phyloP scores from a whole-genome alignment of 2,797 vertebrate genomes.

The Sarcophilus harrisii region DNA sequence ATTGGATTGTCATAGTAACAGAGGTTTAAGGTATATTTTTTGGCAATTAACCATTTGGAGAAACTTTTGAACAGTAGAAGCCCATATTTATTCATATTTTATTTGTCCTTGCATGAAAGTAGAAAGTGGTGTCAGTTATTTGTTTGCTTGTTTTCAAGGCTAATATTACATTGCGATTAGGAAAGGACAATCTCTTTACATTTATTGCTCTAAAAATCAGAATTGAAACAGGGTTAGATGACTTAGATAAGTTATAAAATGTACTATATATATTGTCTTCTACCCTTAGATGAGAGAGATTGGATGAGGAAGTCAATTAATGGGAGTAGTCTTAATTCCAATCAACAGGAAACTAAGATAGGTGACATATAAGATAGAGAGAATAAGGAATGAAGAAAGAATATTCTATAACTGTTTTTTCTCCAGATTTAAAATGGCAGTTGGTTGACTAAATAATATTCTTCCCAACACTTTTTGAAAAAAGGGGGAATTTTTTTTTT shows the following conservation, averaged over 20 bases:
- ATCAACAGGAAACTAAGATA: neutral
- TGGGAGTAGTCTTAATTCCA: neutral
- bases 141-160: constrained; percentile 12
- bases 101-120: neutral
- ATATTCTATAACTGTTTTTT: neutral
- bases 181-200: neutral
- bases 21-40: constrained; percentile 15
- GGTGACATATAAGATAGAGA: constrained; percentile 15
- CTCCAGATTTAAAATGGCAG: neutral
- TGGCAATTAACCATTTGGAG: constrained; percentile 38
- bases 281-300: neutral
- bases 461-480: neutral
- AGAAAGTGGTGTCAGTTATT: constrained; percentile 5
- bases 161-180: neutral
- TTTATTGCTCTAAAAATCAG: constrained; percentile 19
- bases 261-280: constrained; percentile 3
- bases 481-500: constrained; percentile 10
- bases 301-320: constrained; percentile 39
- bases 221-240: neutral
- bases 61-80: neutral
- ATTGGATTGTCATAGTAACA: neutral
- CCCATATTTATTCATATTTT: neutral
- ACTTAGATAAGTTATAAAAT: neutral
- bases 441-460: neutral
- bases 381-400: constrained; percentile 16